Conservation (phyloP, 2,797 vertebrate genomes). For the Argentina silus region DNA sequence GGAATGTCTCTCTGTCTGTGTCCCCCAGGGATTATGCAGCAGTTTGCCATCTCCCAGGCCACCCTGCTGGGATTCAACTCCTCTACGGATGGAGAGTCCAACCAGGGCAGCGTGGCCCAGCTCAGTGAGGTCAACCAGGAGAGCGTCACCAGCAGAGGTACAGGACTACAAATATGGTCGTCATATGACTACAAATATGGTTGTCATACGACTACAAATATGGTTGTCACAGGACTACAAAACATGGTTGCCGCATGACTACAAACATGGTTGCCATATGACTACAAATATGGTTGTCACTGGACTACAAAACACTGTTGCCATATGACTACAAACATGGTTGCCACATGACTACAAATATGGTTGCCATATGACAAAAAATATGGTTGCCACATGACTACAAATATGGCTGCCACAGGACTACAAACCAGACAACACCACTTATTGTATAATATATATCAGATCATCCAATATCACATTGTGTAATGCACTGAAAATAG, state of each 20-base stretch:
- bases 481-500: too few species aligned
- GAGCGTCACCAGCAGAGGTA: conserved; percentile 85
- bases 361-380: neutral
- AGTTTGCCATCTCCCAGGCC: conserved; percentile 96
- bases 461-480: too few species aligned
- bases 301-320: too few species aligned
- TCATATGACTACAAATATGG: neutral
- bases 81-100: conserved; percentile 94
- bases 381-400: neutral
- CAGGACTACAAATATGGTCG: neutral
- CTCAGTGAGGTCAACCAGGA: conserved; percentile 94
- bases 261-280: neutral
- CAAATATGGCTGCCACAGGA: neutral
- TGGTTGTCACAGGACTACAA: neutral
- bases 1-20: too few species aligned
- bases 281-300: neutral
- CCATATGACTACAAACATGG: too few species aligned
- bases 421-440: too few species aligned
- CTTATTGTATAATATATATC: too few species aligned
- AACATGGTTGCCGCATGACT: neutral
- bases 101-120: conserved; percentile 88
- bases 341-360: conserved; percentile 7
- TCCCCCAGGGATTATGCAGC: conserved; percentile 97
- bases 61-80: conserved; percentile 95
- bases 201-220: neutral